Conservation (phyloP, 2,113 vertebrate species). For the Pagrus major region DNA sequence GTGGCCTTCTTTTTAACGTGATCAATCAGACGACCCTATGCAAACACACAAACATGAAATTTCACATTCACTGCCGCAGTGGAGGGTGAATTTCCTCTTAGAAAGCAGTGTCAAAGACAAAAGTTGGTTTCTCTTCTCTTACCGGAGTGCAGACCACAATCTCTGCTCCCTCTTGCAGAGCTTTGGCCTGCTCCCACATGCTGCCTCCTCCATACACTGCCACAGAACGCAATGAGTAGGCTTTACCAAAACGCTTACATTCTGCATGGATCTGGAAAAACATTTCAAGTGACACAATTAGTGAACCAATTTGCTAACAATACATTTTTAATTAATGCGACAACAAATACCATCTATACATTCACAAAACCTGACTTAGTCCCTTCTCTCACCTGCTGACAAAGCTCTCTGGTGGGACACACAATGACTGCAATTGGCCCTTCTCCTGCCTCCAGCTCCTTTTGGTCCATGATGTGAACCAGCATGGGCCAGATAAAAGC, state of each 20-base stretch:
- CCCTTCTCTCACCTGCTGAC: slow-evolving; percentile 90
- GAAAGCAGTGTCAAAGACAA: not conserved
- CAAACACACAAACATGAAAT: slow-evolving; percentile 7
- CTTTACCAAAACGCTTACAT: slow-evolving; percentile 98
- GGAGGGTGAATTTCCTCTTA: not conserved
- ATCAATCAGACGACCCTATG: slow-evolving; percentile 96
- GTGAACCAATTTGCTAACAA: not conserved
- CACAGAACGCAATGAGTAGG: slow-evolving; percentile 95
- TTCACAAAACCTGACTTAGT: not conserved
- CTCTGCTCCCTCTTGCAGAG: slow-evolving; percentile 98
- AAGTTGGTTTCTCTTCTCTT: slow-evolving; percentile 71
- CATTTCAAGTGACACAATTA: slow-evolving; percentile 8
- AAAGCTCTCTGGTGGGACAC: slow-evolving; percentile 97
- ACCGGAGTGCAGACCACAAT: slow-evolving; percentile 99
- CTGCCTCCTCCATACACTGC: slow-evolving; percentile 98
- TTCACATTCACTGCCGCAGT: not conserved
- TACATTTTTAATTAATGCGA: not conserved
- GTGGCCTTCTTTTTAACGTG: slow-evolving; percentile 99
- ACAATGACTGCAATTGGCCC: slow-evolving; percentile 97
- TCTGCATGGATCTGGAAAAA: slow-evolving; percentile 92
- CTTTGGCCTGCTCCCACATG: slow-evolving; percentile 99
- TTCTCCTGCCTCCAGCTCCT: slow-evolving; percentile 94
- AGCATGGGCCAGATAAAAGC: slow-evolving; percentile 99
- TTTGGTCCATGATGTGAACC: slow-evolving; percentile 99
- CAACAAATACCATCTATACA: not conserved